Percentiles rank a stretch among this genome's conserved stretches.
Conservation (phyloP, 1,140 invertebrate genomes). For the Prorops nasuta region DNA sequence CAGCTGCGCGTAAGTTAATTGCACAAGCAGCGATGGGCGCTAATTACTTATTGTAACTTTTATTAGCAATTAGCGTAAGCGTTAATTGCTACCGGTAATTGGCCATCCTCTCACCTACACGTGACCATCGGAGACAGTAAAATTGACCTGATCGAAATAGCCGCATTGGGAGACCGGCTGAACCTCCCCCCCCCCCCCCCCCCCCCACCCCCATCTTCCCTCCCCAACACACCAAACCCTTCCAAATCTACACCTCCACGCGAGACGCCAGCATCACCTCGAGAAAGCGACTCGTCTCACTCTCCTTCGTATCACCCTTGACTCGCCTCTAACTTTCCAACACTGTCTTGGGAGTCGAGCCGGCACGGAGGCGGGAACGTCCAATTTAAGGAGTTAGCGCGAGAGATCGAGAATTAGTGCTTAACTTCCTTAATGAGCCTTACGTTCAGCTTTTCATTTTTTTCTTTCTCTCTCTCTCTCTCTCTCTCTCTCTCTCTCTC, state of each 20-base stretch:
- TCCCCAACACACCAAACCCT: not conserved
- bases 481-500: not conserved
- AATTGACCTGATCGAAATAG: not conserved
- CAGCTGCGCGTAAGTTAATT: constrained; percentile 42
- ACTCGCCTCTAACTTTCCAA: constrained; percentile 1
- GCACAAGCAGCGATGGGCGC: constrained; percentile 32
- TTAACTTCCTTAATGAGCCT: constrained; percentile 19
- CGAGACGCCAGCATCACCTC: too few species aligned
- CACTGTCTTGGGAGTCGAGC: constrained; percentile 7
- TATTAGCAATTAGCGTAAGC: constrained; percentile 37
- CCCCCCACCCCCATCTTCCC: not conserved
- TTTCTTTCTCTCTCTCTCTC: not conserved
- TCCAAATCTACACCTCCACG: too few species aligned
- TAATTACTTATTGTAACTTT: constrained; percentile 51
- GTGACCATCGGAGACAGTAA: not conserved
- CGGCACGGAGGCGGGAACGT: constrained; percentile 2
- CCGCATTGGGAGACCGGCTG: not conserved
- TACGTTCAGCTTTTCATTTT: not conserved
- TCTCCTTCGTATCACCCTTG: not conserved
- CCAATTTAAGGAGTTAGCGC: constrained; percentile 23
- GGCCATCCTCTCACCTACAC: constrained; percentile 18
- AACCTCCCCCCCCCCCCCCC: not conserved
- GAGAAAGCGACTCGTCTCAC: too few species aligned
- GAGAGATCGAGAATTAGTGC: constrained; percentile 19
- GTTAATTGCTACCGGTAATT: constrained; percentile 46